A percentile compares a stretch with the other conserved stretches of the same genome.
phyloP scores from a whole-genome alignment of 92 coral and sea anemone species.

The Porites divaricata region DNA sequence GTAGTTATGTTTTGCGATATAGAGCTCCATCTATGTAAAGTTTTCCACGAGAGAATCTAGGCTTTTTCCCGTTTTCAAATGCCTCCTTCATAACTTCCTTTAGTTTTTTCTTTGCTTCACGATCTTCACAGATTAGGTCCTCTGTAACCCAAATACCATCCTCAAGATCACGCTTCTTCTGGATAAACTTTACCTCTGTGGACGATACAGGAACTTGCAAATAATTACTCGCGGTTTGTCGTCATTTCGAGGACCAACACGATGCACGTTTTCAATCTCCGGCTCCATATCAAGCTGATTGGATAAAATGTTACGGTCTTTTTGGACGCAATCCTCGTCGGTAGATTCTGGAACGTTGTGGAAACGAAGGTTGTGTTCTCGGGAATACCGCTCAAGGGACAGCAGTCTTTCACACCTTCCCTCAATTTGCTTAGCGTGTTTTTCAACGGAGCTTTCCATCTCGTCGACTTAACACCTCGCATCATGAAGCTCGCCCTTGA shows the following conservation, averaged over 20 bases:
- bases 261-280: too few species aligned
- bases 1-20: too few species aligned
- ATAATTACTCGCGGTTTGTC: constrained; percentile 42
- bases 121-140: too few species aligned
- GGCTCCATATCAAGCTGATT: not conserved
- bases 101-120: too few species aligned
- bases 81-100: too few species aligned
- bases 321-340: constrained; percentile 9
- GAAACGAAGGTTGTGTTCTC: too few species aligned
- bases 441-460: not conserved
- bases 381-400: too few species aligned
- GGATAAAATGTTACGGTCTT: constrained; percentile 19
- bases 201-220: not conserved
- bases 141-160: too few species aligned
- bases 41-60: constrained; percentile 36
- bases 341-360: not conserved
- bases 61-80: constrained; percentile 31
- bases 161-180: constrained; percentile 3
- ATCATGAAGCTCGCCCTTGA: constrained; percentile 16
- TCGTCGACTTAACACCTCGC: not conserved
- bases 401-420: too few species aligned
- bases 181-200: constrained; percentile 23
- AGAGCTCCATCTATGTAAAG: constrained; percentile 32
- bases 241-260: constrained; percentile 20
- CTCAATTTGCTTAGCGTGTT: constrained; percentile 11